These are phyloP conservation scores for Drosophila tanythrix DNA, from an alignment of 2,888 invertebrate species.

Conservation along the genomic window DNA sequence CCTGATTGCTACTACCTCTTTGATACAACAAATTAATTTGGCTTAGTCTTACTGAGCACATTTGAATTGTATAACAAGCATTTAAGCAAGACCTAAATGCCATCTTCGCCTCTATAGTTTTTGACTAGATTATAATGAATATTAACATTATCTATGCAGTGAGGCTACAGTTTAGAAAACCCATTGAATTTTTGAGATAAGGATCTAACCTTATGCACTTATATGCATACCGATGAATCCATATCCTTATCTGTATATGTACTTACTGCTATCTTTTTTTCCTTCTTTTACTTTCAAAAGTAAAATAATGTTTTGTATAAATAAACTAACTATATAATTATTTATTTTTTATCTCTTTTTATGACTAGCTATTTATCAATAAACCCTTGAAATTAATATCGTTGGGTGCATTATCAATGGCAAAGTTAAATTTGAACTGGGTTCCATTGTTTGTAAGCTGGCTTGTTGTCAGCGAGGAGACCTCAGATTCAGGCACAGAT, in stretches of 20 bases:
- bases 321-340: slow-evolving; percentile 6
- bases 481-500: neutral
- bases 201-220: neutral
- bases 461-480: slow-evolving; percentile 20
- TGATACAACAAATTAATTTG: neutral
- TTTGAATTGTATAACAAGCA: neutral
- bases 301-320: neutral
- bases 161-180: neutral
- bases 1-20: neutral
- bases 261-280: neutral
- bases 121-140: neutral
- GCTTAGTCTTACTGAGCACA: too few relatives aligned
- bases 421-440: slow-evolving; percentile 89
- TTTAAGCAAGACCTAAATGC: neutral
- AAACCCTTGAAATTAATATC: slow-evolving; percentile 70
- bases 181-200: too few relatives aligned
- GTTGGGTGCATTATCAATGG: slow-evolving; percentile 66
- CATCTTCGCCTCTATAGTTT: neutral
- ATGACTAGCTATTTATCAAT: slow-evolving; percentile 52
- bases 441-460: slow-evolving; percentile 78
- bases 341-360: neutral
- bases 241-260: neutral
- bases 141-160: neutral
- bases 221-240: neutral
- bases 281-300: neutral